A percentile compares a stretch with the other conserved stretches of the same genome.
phyloP scores from a whole-genome alignment of 1,140 invertebrate genomes.

The Dreissena polymorpha region DNA sequence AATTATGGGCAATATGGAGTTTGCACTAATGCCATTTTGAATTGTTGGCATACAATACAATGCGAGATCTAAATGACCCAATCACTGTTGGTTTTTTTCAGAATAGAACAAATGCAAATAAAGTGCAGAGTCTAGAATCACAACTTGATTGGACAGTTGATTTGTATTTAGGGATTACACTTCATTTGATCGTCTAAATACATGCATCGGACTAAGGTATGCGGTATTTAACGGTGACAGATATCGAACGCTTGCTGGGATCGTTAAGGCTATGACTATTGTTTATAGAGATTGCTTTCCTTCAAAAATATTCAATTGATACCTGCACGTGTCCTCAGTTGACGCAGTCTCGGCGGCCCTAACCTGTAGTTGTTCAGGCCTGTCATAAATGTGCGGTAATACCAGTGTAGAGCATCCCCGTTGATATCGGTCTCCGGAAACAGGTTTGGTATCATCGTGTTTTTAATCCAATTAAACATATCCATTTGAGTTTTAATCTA shows the following conservation, averaged over 20 bases:
- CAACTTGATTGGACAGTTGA: background rate
- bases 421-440: slow-evolving; percentile 24
- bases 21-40: too few species aligned
- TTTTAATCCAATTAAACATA: slow-evolving; percentile 15
- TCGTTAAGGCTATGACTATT: background rate
- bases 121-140: background rate
- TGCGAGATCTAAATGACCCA: background rate
- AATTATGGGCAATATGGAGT: background rate
- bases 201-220: too few species aligned
- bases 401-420: slow-evolving; percentile 10
- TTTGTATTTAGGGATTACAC: background rate
- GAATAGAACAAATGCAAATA: background rate
- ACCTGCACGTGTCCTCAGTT: slow-evolving; percentile 17
- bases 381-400: slow-evolving; percentile 11
- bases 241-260: background rate
- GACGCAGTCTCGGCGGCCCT: slow-evolving; percentile 41
- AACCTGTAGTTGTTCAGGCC: slow-evolving; percentile 1
- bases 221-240: background rate
- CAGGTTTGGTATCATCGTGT: background rate
- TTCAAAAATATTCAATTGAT: background rate
- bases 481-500: slow-evolving; percentile 25
- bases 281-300: background rate
- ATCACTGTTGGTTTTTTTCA: background rate
- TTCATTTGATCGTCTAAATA: background rate
- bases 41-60: background rate